Conservation (phyloP, 2,888 invertebrate species). For the Periphyllus acericola region DNA sequence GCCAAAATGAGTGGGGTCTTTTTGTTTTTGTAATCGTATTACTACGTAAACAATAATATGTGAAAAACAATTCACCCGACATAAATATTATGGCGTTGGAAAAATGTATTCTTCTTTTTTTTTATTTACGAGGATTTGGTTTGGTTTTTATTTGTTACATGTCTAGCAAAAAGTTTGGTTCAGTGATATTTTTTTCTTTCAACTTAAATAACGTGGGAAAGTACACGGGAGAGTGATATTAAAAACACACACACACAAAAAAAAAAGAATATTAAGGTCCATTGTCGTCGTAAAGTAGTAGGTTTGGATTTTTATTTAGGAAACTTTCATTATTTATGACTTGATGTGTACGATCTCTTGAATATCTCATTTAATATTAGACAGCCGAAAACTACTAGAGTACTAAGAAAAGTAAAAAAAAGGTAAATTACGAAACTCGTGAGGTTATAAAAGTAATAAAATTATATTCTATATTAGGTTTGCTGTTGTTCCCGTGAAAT, state of each 20-base stretch:
- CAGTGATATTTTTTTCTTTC: constrained; percentile 39
- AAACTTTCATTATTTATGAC: constrained; percentile 59
- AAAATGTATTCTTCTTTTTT: constrained; percentile 45
- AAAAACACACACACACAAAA: constrained; percentile 22
- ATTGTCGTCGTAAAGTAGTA: constrained; percentile 53
- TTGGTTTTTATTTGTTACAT: constrained; percentile 55
- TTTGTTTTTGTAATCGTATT: constrained; percentile 53
- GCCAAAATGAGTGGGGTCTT: constrained; percentile 49
- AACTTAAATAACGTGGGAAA: constrained; percentile 47
- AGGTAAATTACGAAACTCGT: constrained; percentile 17
- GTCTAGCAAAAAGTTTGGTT: constrained; percentile 51
- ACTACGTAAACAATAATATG: constrained; percentile 49
- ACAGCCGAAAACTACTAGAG: constrained; percentile 21
- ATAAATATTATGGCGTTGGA: constrained; percentile 48
- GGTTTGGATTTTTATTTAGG: constrained; percentile 49
- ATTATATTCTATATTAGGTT: neutral
- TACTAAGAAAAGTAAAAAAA: neutral
- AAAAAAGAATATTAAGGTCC: constrained; percentile 41
- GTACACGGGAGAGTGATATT: constrained; percentile 42
- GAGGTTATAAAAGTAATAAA: constrained; percentile 9
- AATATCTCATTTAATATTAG: constrained; percentile 51
- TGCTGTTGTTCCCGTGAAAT: neutral
- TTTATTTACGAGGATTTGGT: constrained; percentile 58
- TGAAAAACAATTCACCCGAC: constrained; percentile 52
- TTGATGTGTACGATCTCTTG: constrained; percentile 36